Percentiles rank a stretch among this genome's conserved stretches.
Evolutionary conservation across 2,888 invertebrate species (phyloP).

Genomic region (Ochropleura plecta): DNA sequence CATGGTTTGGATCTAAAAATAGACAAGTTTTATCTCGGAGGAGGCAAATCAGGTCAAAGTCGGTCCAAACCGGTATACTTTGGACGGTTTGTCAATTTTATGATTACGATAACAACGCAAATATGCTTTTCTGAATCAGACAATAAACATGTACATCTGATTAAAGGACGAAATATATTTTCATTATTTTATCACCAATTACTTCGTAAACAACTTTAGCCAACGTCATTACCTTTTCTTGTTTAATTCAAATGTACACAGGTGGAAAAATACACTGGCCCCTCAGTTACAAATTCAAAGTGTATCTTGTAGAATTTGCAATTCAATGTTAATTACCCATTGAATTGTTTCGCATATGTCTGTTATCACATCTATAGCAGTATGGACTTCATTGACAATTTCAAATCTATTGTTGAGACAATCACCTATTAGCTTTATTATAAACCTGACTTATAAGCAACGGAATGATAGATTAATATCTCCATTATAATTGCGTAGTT

Average conservation of each 20-base stretch:
- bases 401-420: slow-evolving; percentile 57
- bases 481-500: slow-evolving; percentile 29
- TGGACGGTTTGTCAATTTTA: slow-evolving; percentile 29
- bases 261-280: slow-evolving; percentile 29
- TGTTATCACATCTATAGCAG: slow-evolving; percentile 58
- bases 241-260: slow-evolving; percentile 27
- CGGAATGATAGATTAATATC: slow-evolving; percentile 44
- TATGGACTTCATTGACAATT: slow-evolving; percentile 61
- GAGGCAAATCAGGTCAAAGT: slow-evolving; percentile 59
- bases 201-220: slow-evolving; percentile 4
- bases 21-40: slow-evolving; percentile 32
- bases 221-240: slow-evolving; percentile 18
- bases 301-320: slow-evolving; percentile 60
- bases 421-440: slow-evolving; percentile 55
- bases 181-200: background rate
- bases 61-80: slow-evolving; percentile 36
- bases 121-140: slow-evolving; percentile 27
- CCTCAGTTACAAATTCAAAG: slow-evolving; percentile 41
- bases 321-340: slow-evolving; percentile 70
- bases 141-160: slow-evolving; percentile 6
- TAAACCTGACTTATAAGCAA: slow-evolving; percentile 45
- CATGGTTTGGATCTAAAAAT: slow-evolving; percentile 35
- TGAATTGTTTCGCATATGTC: slow-evolving; percentile 61
- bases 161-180: slow-evolving; percentile 13
- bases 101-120: slow-evolving; percentile 24